Conservation (phyloP, 2,888 invertebrate species). For the Andrena haemorrhoa region DNA sequence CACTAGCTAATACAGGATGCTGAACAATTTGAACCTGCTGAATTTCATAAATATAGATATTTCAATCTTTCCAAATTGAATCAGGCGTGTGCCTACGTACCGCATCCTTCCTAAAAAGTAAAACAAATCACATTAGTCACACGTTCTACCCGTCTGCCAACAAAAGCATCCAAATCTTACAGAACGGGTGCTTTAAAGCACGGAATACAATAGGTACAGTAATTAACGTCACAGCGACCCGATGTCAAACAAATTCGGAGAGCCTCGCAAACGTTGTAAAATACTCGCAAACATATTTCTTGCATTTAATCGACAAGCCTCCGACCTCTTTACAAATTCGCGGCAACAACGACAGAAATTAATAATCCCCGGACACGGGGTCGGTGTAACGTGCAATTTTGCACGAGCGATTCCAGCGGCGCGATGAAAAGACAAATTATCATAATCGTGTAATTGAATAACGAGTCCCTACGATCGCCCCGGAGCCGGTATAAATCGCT, state of each 20-base stretch:
- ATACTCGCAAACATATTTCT: conserved; percentile 5
- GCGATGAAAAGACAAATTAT: conserved; percentile 25
- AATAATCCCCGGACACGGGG: conserved; percentile 7
- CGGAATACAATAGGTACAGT: no score
- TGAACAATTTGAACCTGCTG: no score
- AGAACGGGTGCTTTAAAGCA: no score
- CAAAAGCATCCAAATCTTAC: no score
- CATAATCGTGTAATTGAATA: conserved; percentile 34
- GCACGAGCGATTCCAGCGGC: not conserved
- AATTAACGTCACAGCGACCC: not conserved
- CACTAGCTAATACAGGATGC: no score
- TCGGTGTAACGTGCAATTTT: conserved; percentile 20
- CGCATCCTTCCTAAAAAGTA: no score
- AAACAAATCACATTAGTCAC: no score
- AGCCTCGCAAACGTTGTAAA: not conserved
- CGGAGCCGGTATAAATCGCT: conserved; percentile 20
- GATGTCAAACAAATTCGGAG: not conserved
- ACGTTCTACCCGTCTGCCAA: no score
- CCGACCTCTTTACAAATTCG: conserved; percentile 2
- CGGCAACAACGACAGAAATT: conserved; percentile 9
- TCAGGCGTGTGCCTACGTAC: no score
- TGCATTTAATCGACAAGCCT: not conserved
- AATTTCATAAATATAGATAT: no score
- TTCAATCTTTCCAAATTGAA: no score
- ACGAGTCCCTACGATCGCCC: conserved; percentile 14